Conservation (phyloP, 2,113 vertebrate species). For the Tinamus guttatus region DNA sequence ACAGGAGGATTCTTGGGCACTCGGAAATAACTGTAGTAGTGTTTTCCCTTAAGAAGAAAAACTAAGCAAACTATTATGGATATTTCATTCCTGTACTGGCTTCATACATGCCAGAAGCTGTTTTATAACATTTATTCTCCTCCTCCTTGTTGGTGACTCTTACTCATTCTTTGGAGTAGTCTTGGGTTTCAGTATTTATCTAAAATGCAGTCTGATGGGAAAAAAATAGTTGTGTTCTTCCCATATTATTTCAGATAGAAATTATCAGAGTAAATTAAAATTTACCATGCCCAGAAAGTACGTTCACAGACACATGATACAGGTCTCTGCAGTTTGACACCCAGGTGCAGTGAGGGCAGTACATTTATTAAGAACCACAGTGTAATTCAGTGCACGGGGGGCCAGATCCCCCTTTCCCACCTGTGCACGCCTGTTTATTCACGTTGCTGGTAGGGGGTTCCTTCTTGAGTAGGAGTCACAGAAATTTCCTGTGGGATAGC, state of each 20-base stretch:
- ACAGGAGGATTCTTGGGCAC: not conserved
- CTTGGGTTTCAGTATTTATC: conserved; percentile 46
- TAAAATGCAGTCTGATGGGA: conserved; percentile 19
- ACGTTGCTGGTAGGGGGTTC: not conserved
- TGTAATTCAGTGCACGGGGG: not conserved
- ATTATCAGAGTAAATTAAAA: not conserved
- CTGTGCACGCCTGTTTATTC: not conserved
- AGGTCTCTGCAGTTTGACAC: not conserved
- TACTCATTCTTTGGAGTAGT: conserved; percentile 56
- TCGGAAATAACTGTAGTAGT: not conserved
- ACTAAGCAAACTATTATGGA: not conserved
- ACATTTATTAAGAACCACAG: not conserved
- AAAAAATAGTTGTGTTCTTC: not conserved
- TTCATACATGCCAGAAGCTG: conserved; percentile 42
- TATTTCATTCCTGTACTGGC: conserved; percentile 36
- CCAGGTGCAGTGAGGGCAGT: not conserved
- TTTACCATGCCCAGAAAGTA: not conserved
- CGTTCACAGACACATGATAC: not conserved
- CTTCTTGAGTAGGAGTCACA: not conserved
- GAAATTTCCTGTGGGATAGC: not conserved
- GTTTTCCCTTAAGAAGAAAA: conserved; percentile 29
- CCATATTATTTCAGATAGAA: not conserved
- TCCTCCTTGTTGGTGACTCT: conserved; percentile 60
- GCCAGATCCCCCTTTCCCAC: not conserved
- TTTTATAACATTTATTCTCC: conserved; percentile 61